Evolutionary conservation across 2,888 invertebrate species (phyloP).

Genomic region (Achlya flavicornis): DNA sequence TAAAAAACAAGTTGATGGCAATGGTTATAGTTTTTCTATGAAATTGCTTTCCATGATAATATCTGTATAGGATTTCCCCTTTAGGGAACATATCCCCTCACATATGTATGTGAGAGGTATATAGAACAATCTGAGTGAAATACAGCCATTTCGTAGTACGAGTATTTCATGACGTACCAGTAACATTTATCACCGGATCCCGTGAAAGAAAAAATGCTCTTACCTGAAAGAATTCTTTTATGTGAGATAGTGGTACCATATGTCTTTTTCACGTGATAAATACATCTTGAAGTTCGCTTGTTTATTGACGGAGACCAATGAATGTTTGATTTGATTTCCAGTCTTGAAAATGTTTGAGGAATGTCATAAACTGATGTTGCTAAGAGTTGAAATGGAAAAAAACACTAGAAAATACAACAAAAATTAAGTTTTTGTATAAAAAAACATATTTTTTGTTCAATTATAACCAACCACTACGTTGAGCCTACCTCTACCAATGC

Average conservation of each 20-base stretch:
- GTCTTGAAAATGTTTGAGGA: background rate
- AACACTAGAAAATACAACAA: too few relatives aligned
- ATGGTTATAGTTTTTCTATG: background rate
- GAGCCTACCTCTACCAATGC: too few relatives aligned
- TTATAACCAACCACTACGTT: too few relatives aligned
- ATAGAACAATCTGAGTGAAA: constrained; percentile 1
- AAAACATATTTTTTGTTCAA: too few relatives aligned
- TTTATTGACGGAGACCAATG: background rate
- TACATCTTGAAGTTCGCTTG: background rate
- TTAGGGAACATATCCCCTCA: background rate
- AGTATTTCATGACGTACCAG: constrained; percentile 6
- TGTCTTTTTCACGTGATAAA: background rate
- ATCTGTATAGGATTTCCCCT: background rate
- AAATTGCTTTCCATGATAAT: background rate
- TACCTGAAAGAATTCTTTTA: constrained; percentile 9
- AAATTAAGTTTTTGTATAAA: too few relatives aligned
- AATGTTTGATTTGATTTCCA: background rate
- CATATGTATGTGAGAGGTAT: background rate
- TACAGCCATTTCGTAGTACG: background rate
- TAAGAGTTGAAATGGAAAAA: too few relatives aligned
- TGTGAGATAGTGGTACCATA: background rate
- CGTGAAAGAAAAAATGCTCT: constrained; percentile 6
- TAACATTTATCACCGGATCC: background rate
- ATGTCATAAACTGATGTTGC: too few relatives aligned
- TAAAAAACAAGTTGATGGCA: background rate